A percentile compares a stretch with the other conserved stretches of the same genome.
Conservation (phyloP, 2,888 invertebrate genomes). For the Pristionchus fissidentatus region DNA sequence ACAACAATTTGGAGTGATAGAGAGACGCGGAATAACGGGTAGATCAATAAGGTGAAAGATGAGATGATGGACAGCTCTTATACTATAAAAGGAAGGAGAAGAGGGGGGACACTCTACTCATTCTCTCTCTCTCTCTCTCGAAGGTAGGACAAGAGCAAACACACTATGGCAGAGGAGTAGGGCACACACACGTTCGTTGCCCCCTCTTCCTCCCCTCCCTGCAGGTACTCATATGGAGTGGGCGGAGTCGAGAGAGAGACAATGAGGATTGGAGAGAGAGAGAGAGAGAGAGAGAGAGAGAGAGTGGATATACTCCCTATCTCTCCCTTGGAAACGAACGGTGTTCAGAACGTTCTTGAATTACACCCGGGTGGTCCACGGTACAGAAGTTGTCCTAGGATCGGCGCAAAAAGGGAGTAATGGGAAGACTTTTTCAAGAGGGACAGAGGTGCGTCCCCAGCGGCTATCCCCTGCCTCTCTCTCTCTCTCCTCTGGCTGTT, state of each 20-base stretch:
- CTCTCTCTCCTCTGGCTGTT: too few species aligned
- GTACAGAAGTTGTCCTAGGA: too few species aligned
- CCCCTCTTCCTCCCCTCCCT: not conserved
- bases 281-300: not conserved
- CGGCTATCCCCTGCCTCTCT: too few species aligned
- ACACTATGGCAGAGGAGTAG: not conserved
- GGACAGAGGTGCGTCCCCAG: too few species aligned
- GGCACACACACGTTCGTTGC: constrained; percentile 28
- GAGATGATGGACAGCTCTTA: constrained; percentile 13
- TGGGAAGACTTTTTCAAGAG: too few species aligned
- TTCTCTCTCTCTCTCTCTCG: too few species aligned
- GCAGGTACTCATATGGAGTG: constrained; percentile 5
- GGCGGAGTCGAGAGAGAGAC: not conserved
- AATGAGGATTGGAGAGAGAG: not conserved
- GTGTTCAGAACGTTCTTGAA: too few species aligned
- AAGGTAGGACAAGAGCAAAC: constrained; percentile 3
- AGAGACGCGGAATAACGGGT: not conserved
- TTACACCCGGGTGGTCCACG: too few species aligned
- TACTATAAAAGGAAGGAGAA: constrained; percentile 33
- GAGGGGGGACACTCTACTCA: constrained; percentile 38
- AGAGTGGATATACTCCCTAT: not conserved
- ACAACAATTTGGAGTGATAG: not conserved
- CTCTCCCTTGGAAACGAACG: too few species aligned
- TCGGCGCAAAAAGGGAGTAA: too few species aligned
- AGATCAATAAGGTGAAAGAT: not conserved